Conservation (phyloP, 2,888 invertebrate species). For the Clepsis dumicolana region DNA sequence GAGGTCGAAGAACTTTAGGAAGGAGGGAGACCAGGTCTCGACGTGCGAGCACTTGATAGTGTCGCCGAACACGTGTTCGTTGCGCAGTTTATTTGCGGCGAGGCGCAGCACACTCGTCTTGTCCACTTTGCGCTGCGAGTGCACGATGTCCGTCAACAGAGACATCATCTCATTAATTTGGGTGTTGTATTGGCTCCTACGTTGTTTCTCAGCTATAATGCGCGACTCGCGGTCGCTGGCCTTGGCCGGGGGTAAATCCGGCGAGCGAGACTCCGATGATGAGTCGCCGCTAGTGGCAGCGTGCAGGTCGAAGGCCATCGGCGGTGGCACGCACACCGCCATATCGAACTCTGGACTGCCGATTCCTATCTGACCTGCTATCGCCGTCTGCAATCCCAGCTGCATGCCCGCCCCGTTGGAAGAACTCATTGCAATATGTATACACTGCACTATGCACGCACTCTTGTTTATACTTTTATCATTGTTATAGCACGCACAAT, state of each 20-base stretch:
- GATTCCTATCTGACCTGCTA: slow-evolving; percentile 61
- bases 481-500: slow-evolving; percentile 41
- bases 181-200: slow-evolving; percentile 95
- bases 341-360: slow-evolving; percentile 63
- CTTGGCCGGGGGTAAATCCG: slow-evolving; percentile 69
- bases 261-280: slow-evolving; percentile 79
- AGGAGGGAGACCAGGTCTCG: slow-evolving; percentile 84
- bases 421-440: slow-evolving; percentile 66
- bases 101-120: slow-evolving; percentile 96
- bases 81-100: slow-evolving; percentile 93
- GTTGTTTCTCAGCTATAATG: slow-evolving; percentile 96
- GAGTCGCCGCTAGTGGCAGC: slow-evolving; percentile 70
- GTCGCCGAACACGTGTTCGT: slow-evolving; percentile 90
- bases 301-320: slow-evolving; percentile 59
- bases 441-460: slow-evolving; percentile 39
- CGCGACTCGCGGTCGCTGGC: slow-evolving; percentile 93
- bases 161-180: slow-evolving; percentile 93
- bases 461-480: slow-evolving; percentile 43
- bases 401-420: slow-evolving; percentile 61
- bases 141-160: slow-evolving; percentile 93
- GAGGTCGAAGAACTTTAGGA: slow-evolving; percentile 88
- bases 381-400: slow-evolving; percentile 60
- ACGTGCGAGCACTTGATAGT: slow-evolving; percentile 78
- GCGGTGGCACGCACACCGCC: slow-evolving; percentile 62
- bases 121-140: slow-evolving; percentile 94